Conservation (phyloP, 2,888 invertebrate species). For the Onthophagus sagittarius region DNA sequence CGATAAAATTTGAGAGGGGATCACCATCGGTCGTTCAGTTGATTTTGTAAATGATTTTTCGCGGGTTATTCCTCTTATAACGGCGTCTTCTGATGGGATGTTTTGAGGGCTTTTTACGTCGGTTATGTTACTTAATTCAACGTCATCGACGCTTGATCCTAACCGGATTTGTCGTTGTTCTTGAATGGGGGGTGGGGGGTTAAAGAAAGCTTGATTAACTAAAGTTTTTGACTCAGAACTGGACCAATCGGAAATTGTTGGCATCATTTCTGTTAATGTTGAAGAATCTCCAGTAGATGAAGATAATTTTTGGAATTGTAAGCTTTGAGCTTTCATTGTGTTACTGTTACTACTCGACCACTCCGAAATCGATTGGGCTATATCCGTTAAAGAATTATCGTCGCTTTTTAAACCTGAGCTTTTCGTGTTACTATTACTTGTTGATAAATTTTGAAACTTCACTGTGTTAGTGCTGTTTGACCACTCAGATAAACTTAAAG, state of each 20-base stretch:
- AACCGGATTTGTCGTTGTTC: constrained; percentile 30
- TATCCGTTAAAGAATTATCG: constrained; percentile 69
- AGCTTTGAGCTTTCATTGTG: constrained; percentile 62
- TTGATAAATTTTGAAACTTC: constrained; percentile 72
- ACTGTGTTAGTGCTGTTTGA: constrained; percentile 84
- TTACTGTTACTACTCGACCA: constrained; percentile 79
- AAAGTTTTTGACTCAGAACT: constrained; percentile 69
- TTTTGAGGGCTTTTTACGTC: constrained; percentile 44
- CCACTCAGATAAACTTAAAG: constrained; percentile 83
- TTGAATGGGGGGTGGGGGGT: constrained; percentile 9
- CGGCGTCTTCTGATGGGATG: constrained; percentile 45
- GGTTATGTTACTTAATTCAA: constrained; percentile 36
- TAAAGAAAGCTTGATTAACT: constrained; percentile 54
- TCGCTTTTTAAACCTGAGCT: constrained; percentile 69
- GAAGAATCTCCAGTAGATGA: constrained; percentile 44
- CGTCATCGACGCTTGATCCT: constrained; percentile 43
- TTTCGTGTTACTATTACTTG: constrained; percentile 57
- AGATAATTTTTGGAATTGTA: constrained; percentile 47
- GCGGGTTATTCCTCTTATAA: constrained; percentile 32
- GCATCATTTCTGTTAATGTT: constrained; percentile 63
- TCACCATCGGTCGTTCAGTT: constrained; percentile 53
- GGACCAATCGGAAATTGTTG: constrained; percentile 79
- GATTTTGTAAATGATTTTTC: constrained; percentile 48
- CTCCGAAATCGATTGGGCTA: constrained; percentile 76
- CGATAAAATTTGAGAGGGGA: constrained; percentile 49